Evolutionary conservation across 2,888 invertebrate genomes (phyloP).

Genomic region (Hyles lineata): DNA sequence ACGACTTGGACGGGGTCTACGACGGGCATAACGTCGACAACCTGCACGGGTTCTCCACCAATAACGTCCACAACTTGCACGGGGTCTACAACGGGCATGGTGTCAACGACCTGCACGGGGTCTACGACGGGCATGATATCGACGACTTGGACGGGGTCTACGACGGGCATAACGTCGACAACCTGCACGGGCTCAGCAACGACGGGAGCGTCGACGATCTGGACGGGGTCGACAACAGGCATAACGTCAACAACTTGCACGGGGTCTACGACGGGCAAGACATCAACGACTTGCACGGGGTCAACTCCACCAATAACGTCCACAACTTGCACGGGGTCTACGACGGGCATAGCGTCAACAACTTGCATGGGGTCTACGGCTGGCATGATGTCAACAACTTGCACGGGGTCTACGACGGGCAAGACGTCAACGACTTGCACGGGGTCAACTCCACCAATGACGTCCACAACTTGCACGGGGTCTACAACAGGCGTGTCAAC

Average conservation of each 20-base stretch:
- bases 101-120: not conserved
- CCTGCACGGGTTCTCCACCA: no score
- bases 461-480: not conserved
- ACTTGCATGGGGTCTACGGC: slow-evolving; percentile 1
- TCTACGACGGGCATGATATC: not conserved
- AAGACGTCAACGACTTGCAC: slow-evolving; percentile 28
- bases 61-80: not conserved
- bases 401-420: not conserved
- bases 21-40: not conserved
- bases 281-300: slow-evolving; percentile 4
- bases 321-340: slow-evolving; percentile 19
- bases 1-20: not conserved
- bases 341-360: not conserved
- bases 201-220: not conserved
- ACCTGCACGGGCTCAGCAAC: not conserved
- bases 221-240: not conserved
- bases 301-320: not conserved
- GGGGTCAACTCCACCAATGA: slow-evolving; percentile 3
- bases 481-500: slow-evolving; percentile 17
- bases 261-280: slow-evolving; percentile 1
- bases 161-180: not conserved
- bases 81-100: not conserved
- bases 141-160: not conserved
- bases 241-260: slow-evolving; percentile 15
- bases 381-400: slow-evolving; percentile 29